Base-by-base conservation (phyloP, 1,140 invertebrate species). In the Microplitis mediator region DNA sequence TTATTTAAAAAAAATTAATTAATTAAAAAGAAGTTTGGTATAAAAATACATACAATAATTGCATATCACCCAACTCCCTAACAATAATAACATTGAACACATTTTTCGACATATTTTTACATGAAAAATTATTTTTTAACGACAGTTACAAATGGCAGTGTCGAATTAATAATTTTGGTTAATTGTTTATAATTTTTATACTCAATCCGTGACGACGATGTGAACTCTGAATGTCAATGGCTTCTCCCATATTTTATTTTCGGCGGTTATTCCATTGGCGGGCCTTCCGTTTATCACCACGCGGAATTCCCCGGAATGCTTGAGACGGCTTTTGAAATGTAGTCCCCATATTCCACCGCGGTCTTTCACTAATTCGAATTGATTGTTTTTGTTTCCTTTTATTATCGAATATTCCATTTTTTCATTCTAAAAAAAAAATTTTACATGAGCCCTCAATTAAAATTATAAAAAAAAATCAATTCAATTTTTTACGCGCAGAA, bases 361-460 rank as follows among this genome's bases (percentile, higher is more conserved):
- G 62, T 89, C 90, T 67, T 90, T 87, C n/a, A 89, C 82, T 74
- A 94, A 87, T 73, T 92, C 89, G 78, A 94, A 93, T 32, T 90
- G 84, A n/a, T 88, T 87, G 1, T 88, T 82, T 66, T 92, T 89
- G 80, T 93, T 93, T 52, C 92, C 92, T 61, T 87, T 87, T 0
- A 87, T 85, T 50, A 95, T 92, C 50, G 80, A 85, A 80, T 94
- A 95, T 36, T 89, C 86, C 76, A 93, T 89, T 66, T 91, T 89
- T 68, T 90, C 87, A 83, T 87, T 84, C 84, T 85, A 34, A n/a
- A 72, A 75, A 79, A 70, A 71, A 73, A 34, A n/a, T n/a, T n/a
- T n/a, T n/a, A n/a, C n/a, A n/a, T n/a, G n/a, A n/a, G n/a, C n/a
- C n/a, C n/a, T n/a, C n/a, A n/a, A n/a, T n/a, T n/a, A n/a, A n/a